Conservation (phyloP, 2,113 vertebrate species). For the Grantiella picta region DNA sequence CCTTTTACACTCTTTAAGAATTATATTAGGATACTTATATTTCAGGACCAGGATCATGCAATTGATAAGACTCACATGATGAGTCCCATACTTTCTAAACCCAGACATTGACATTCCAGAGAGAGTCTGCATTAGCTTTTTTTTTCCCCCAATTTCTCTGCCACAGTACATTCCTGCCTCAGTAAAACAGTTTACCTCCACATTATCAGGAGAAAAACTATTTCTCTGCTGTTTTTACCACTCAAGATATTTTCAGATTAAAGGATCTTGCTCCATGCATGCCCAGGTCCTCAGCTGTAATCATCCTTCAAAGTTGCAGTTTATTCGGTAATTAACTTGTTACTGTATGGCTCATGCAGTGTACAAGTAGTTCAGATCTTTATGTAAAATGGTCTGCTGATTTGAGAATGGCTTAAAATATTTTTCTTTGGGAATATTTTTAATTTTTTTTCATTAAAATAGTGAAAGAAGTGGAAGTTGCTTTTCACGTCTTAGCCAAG, state of each 20-base stretch:
- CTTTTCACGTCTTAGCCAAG: not conserved
- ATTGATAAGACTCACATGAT: not conserved
- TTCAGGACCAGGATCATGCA: not conserved
- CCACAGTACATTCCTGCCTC: not conserved
- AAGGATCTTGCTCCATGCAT: not conserved
- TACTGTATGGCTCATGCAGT: not conserved
- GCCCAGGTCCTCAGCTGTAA: not conserved
- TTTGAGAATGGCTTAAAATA: not conserved
- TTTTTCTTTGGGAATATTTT: not conserved
- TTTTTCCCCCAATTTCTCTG: not conserved
- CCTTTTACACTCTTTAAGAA: not conserved
- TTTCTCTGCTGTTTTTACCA: not conserved
- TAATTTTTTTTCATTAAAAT: not conserved
- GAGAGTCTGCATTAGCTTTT: not conserved
- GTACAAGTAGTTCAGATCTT: not conserved
- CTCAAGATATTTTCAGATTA: not conserved
- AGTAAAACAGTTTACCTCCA: not conserved
- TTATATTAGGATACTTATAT: not conserved
- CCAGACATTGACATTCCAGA: fast-evolving
- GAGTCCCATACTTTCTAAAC: not conserved
- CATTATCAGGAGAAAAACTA: not conserved
- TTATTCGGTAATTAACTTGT: not conserved
- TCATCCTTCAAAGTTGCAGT: not conserved
- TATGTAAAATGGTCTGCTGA: not conserved
- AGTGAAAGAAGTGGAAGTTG: not conserved